Percentiles rank a stretch among this genome's conserved stretches.
These are phyloP conservation scores for Amphipyra tragopoginis DNA, from an alignment of 2,888 invertebrate genomes.

Conservation along the genomic window DNA sequence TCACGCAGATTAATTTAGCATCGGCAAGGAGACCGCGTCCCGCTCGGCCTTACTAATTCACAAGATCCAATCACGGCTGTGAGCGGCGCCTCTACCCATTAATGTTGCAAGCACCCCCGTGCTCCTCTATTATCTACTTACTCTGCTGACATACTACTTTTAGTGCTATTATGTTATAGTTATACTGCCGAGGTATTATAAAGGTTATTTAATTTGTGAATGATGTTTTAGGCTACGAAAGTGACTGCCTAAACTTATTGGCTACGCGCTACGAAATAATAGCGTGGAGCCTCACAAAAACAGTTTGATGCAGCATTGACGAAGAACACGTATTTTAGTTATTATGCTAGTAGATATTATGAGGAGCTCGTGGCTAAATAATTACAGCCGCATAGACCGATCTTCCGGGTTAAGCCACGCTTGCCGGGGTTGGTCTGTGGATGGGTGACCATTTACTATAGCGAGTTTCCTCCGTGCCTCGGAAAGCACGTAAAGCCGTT, in stretches of 20 bases:
- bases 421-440: too few species aligned
- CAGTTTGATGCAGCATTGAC: too few species aligned
- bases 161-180: constrained; percentile 8
- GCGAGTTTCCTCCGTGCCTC: too few species aligned
- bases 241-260: background rate
- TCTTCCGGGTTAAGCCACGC: too few species aligned
- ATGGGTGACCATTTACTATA: too few species aligned
- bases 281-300: too few species aligned
- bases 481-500: too few species aligned
- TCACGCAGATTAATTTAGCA: constrained; percentile 69
- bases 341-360: too few species aligned
- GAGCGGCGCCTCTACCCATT: constrained; percentile 72
- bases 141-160: constrained; percentile 43
- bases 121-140: constrained; percentile 64
- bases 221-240: background rate
- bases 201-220: background rate
- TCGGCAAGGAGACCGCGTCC: constrained; percentile 57
- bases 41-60: constrained; percentile 74
- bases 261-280: too few species aligned
- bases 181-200: constrained; percentile 5
- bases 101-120: constrained; percentile 72
- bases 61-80: constrained; percentile 70
- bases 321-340: too few species aligned
- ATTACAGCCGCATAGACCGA: too few species aligned
- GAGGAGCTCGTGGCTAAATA: too few species aligned